These are phyloP conservation scores for Sclerodermus sp. DNA, from an alignment of 2,888 invertebrate species.

Conservation along the genomic window DNA sequence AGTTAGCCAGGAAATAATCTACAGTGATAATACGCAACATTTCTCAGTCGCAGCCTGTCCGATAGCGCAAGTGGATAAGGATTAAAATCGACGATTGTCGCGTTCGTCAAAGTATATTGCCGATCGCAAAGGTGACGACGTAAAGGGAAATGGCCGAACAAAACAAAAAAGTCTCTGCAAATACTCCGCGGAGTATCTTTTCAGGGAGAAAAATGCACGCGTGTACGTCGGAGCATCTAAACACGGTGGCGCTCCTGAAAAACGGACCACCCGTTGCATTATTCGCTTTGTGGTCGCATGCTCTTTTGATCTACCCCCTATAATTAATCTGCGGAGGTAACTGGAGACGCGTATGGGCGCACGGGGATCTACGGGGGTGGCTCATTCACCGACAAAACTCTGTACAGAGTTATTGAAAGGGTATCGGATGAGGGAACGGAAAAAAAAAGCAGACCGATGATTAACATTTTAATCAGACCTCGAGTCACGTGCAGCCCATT, in stretches of 20 bases:
- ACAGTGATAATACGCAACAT: too few relatives aligned
- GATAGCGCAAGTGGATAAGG: too few relatives aligned
- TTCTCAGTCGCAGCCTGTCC: too few relatives aligned
- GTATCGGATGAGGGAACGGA: slow-evolving; percentile 41
- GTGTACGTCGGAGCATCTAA: background rate
- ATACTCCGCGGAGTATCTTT: too few relatives aligned
- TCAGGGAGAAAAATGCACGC: too few relatives aligned
- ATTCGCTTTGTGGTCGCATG: slow-evolving; percentile 52
- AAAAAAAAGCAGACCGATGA: slow-evolving; percentile 36
- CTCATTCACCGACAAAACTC: slow-evolving; percentile 46
- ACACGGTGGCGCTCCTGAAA: slow-evolving; percentile 18
- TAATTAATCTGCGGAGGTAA: slow-evolving; percentile 57
- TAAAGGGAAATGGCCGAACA: too few relatives aligned
- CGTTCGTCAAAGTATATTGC: too few relatives aligned
- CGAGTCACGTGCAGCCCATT: slow-evolving; percentile 47
- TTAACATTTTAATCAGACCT: slow-evolving; percentile 54
- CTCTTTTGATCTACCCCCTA: slow-evolving; percentile 54
- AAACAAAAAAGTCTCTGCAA: too few relatives aligned
- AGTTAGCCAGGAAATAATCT: too few relatives aligned
- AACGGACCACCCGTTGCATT: slow-evolving; percentile 43
- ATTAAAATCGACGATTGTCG: too few relatives aligned
- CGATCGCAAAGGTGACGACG: too few relatives aligned
- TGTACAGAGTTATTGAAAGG: slow-evolving; percentile 51
- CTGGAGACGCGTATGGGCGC: slow-evolving; percentile 52
- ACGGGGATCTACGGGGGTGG: slow-evolving; percentile 39